Base-by-base conservation (phyloP, 2,888 invertebrate species). In the Buathra laborator region DNA sequence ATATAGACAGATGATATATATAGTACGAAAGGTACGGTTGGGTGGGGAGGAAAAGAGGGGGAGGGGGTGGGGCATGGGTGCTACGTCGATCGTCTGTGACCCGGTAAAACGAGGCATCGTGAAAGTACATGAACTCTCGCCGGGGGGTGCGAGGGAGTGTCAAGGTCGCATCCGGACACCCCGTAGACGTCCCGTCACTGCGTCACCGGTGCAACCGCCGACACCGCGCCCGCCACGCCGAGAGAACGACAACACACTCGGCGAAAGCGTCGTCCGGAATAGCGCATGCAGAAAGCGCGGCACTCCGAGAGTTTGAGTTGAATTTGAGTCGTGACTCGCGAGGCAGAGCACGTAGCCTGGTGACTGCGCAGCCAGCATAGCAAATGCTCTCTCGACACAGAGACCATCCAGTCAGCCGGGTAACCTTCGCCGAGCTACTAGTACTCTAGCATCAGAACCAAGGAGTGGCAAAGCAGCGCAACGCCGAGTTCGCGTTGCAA, bases 341-440 rank as follows among this genome's bases (percentile, higher is more conserved):
- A 93, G 93, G 93, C 94, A 91, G 89, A 89, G 92, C 94, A 93
- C 93, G 93, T 93, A 93, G 90, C 89, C 90, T 87, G 66, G 90
- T 37, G 86, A 87, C 90, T 90, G 92, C 92, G 94, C 93, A 92
- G 90, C 90, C 92, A 92, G 94, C 94, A 93, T 94, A 93, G 93
- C 92, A 94, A 93, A 92, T 90, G 90, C 62, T 59, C 19, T 56
- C 62, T 19, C 74, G 32, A 51, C 67, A 64, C 75, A 37, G 66
- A 76, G 72, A 77, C 77, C 77, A 77, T 64, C 72, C 84, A 81
- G 79, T 84, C 86, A 84, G 83, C 84, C 85, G 79, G 68, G 81
- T 80, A 82, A 86, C 86, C 80, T 84, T 84, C 84, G 84, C 75
- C 74, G 78, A 70, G 81, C 71, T 72, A 67, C 78, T 70, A 29